Evolutionary conservation across 2,888 invertebrate genomes (phyloP).

Genomic region (Microchrysa polita): DNA sequence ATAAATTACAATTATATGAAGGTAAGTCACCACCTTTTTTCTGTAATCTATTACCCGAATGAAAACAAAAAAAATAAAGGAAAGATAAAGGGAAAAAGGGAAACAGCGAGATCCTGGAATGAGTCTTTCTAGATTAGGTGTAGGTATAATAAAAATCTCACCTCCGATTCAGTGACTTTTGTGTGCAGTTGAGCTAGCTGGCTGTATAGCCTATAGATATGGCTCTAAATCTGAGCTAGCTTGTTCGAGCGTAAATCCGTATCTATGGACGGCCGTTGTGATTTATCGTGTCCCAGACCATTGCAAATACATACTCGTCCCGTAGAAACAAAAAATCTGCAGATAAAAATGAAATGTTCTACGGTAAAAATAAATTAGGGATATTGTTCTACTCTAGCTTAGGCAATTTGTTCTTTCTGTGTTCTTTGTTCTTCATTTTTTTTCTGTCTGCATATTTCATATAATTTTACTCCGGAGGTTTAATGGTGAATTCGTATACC

Average conservation of each 20-base stretch:
- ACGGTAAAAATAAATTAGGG: conserved; percentile 17
- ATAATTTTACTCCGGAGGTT: background rate
- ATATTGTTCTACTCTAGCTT: conserved; percentile 17
- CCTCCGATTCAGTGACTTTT: background rate
- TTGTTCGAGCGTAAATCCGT: conserved; percentile 35
- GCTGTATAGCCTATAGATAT: too few species aligned
- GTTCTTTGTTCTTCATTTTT: too few species aligned
- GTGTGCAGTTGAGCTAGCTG: background rate
- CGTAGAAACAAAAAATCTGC: too few species aligned
- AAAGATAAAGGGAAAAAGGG: background rate
- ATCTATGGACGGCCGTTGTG: conserved; percentile 27
- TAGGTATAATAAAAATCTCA: background rate
- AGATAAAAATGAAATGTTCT: background rate
- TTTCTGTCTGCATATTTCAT: background rate
- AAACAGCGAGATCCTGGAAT: background rate
- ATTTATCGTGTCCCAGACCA: conserved; percentile 23
- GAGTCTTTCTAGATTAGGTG: background rate
- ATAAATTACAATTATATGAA: conserved; percentile 40
- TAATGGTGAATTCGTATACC: background rate
- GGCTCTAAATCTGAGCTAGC: too few species aligned
- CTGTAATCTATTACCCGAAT: conserved; percentile 15
- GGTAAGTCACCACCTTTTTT: conserved; percentile 39
- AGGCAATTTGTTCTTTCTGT: conserved; percentile 23
- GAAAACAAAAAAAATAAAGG: background rate
- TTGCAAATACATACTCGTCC: background rate